Conservation (phyloP, 1,140 invertebrate genomes). For the Manduca sexta region DNA sequence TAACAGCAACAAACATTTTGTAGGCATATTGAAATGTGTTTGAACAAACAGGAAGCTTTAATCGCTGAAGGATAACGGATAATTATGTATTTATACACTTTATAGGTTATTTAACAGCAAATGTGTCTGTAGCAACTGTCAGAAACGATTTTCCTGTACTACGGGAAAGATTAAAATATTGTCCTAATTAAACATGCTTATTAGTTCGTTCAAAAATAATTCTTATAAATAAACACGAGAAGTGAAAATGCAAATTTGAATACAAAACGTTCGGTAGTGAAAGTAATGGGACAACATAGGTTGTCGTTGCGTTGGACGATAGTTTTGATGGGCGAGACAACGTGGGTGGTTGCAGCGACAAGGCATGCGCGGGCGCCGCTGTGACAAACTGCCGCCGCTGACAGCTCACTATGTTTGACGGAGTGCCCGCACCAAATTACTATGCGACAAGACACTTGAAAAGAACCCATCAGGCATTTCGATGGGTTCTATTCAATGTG, state of each 20-base stretch:
- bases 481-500: background rate
- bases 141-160: too few relatives aligned
- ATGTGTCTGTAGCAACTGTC: too few relatives aligned
- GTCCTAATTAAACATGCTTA: too few relatives aligned
- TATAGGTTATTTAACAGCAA: too few relatives aligned
- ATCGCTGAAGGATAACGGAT: slow-evolving; percentile 7
- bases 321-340: slow-evolving; percentile 3
- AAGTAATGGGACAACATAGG: background rate
- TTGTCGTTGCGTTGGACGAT: background rate
- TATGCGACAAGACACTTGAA: background rate
- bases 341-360: slow-evolving; percentile 35
- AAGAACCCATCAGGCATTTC: background rate
- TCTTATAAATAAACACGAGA: too few relatives aligned
- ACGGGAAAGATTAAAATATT: too few relatives aligned
- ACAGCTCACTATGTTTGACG: slow-evolving; percentile 27
- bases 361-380: slow-evolving; percentile 24
- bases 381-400: slow-evolving; percentile 25
- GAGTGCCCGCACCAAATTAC: slow-evolving; percentile 1
- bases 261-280: background rate
- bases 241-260: too few relatives aligned
- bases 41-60: slow-evolving; percentile 20
- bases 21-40: background rate
- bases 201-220: too few relatives aligned
- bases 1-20: too few relatives aligned
- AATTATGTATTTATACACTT: background rate